Conservation (phyloP, 1,140 invertebrate species). For the Cydia strobilella region DNA sequence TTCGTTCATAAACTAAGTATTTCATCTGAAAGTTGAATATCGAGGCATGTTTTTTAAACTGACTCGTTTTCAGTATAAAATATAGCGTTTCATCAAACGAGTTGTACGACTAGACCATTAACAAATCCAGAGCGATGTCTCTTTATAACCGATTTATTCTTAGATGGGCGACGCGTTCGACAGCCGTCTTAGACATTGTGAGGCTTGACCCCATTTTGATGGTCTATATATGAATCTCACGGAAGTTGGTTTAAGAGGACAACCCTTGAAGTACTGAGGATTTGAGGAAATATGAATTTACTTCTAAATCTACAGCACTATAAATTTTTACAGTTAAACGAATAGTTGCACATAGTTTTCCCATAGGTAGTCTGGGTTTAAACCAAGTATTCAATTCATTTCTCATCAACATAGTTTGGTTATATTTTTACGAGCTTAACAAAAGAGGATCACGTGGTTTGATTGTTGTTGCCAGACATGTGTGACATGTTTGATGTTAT, state of each 20-base stretch:
- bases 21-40: not conserved
- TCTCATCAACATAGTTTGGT: not conserved
- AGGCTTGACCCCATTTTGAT: constrained; percentile 53
- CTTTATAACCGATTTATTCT: constrained; percentile 60
- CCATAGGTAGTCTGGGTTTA: too few relatives aligned
- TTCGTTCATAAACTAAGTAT: too few relatives aligned
- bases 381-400: too few relatives aligned
- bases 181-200: constrained; percentile 52
- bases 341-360: too few relatives aligned
- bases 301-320: too few relatives aligned
- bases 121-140: constrained; percentile 45
- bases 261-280: not conserved
- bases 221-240: not conserved
- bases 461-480: constrained; percentile 3
- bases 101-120: constrained; percentile 5
- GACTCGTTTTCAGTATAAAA: not conserved
- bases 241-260: not conserved
- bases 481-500: not conserved
- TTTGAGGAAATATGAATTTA: too few relatives aligned
- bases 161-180: constrained; percentile 62
- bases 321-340: too few relatives aligned
- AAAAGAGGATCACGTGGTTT: constrained; percentile 13
- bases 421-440: not conserved
- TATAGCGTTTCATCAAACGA: constrained; percentile 44
- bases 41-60: not conserved